Base-by-base conservation (phyloP, 2,888 invertebrate genomes). In the Scaeva pyrastri region DNA sequence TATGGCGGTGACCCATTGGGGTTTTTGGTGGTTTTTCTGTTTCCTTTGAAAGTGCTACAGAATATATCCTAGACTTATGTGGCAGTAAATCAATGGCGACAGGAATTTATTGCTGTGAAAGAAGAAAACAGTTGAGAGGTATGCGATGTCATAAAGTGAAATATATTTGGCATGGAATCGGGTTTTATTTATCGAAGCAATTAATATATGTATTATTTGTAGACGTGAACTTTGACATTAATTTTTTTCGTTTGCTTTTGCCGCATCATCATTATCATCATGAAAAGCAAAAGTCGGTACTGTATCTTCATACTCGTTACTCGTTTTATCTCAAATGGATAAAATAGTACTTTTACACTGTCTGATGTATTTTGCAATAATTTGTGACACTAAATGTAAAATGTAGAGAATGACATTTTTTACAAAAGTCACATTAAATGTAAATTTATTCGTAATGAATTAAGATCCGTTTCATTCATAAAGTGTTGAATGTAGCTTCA, bases 141-240 rank as follows among this genome's bases (percentile, higher is more conserved):
- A 60, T 77, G 60, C 55, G 36, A 21, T 73, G 58, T 52, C 72
- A 83, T 62, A 78, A 73, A 60, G 77, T 52, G 55, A 72, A 64
- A 72, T 58, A 72, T 58, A 50, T 48, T 60, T 73, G 72, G 72
- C 68, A 68, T 83, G 66, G 66, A 66, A 66, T 48, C 48, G 64
- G 55, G 62, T 62, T 73, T 73, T 62, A 73, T 83, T 83, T 83
- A 83, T 83, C 48, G 56, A 16, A 68, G 73, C 78, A 78, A 78
- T 78, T 74, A 74, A 50, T 73, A 21, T 48, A 8, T 58, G 39
- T 48, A 19, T 31, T 55, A 52, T 41, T 8, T 58, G n/a, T n/a
- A n/a, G n/a, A 58, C 64, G 60, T 36, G 58, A 76, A 76, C 70
- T 62, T 83, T 78, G 70, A 70, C 68, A 78, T 83, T 77, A 72